Evolutionary conservation across 2,113 vertebrate species (phyloP), one percentile per base, ranked within the genome.

Genomic region (Tylochromis polylepis): DNA sequence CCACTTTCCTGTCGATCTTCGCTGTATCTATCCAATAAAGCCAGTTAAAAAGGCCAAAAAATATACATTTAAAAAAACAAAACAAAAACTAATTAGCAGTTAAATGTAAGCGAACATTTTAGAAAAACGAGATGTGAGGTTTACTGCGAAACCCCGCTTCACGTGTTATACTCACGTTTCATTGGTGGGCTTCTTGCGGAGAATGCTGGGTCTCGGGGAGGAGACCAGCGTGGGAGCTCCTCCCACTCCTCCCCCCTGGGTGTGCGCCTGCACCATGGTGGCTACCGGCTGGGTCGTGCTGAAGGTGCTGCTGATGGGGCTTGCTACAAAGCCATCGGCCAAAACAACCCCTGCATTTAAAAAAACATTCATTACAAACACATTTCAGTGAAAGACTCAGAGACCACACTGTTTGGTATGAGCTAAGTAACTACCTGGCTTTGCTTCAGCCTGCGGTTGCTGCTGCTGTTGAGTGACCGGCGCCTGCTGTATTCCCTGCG

Each of bases 161-260:
- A 1, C 0, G 10, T 24, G 7, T 38, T 15, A 6, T 6, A 95
- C 98, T 97, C 89, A 99, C 99, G 98, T 96, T 80, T 99, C 99
- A 0, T 96, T 97, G 85, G 98, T 89, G 4, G 99, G 98, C 49
- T 99, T 99, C 95, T 99, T 99, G 59, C 99, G 98, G 4, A 99
- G 97, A 92, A 99, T 99, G 93, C 99, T 99, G 1, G 99, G 99
- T 88, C 99, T 95, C 0, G 99, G 98, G n/a, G 98, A 99, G 2
- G 98, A 99, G 85, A 97, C 98, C 80, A 98, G 97, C 29, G 98
- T 96, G 11, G 98, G 97, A 5, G 96, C 95, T 2, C 95, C 98
- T 84, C 97, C 96, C 59, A 96, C 96, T 75, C 95, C 95, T 75
- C 95, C 98, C 95, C 95, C 98, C 95, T 99, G 99, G 88, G 96